Base-by-base conservation (phyloP, 2,113 vertebrate species). In the Actinemys pallida region DNA sequence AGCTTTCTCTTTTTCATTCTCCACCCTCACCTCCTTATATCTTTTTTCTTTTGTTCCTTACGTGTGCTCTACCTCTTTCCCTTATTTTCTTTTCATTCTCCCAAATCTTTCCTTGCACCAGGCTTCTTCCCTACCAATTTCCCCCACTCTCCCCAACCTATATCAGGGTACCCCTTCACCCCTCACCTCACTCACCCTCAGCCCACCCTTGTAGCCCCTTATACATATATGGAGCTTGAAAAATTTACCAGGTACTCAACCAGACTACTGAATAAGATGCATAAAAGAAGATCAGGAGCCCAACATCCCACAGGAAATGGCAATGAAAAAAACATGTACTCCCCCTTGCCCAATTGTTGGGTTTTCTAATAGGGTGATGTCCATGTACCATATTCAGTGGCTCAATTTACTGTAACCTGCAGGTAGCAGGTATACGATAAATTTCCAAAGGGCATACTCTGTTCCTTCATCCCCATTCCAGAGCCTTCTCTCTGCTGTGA, bases 21-120 rank as follows among this genome's bases (percentile, higher is more conserved):
- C 79, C 86, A 78, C 27, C 20, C n/a, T 22, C 0, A 0, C 42
- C 87, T 87, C 59, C n/a, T 69, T 76, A 54, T 31, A 25, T 14
- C 62, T 88, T 69, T 42, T 53, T 45, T 50, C 82, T 84, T 80
- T 62, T n/a, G 27, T 10, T 7, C 59, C 92, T 31, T 81, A 56
- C 31, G 29, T 0, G 0, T 35, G 86, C 89, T 88, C 83, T 84
- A 72, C 35, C 75, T 59, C 75, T 59, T 75, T 90, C 50, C 54
- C 72, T 10, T 39, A 49, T 7, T 8, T 83, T 86, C 69, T 80
- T 45, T 31, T 7, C 4, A 29, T 49, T 54, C 69, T 81, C 13
- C 14, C 72, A 86, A 87, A 47, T 35, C 65, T 88, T 56, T 82
- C 49, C 50, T 52, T 75, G 8, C 7, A 76, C 54, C 17, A 14